Evolutionary conservation across 2,888 invertebrate genomes (phyloP), one percentile per base, ranked within the genome.

Genomic region (Prosopocoilus inquinatus): DNA sequence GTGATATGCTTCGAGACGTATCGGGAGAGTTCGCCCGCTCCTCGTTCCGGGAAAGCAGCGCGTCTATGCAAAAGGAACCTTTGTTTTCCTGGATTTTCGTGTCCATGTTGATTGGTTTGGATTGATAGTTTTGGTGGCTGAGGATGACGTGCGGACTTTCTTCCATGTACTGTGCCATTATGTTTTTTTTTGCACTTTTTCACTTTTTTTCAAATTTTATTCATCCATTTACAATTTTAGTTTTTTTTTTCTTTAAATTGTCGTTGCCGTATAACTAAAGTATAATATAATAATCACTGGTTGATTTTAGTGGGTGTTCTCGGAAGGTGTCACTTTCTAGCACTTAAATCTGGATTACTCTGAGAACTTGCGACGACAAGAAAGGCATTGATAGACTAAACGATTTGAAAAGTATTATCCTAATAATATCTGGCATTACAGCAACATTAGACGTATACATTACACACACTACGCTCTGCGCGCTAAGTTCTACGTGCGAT

Each of bases 51-150:
- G 92, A 91, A 2, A 95, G 76, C 2, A 95, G 76, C 0, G 94
- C 94, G 70, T 95, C 95, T 63, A 95, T 95, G 71, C 94, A 93
- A 71, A 95, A 95, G 0, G 94, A 93, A 49, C 90, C 72, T 63
- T 78, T 78, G 53, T 67, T 73, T 61, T 76, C 76, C 54, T 72
- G 74, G 13, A 76, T 66, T 64, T 76, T 76, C n/a, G 76, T 75
- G 57, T 75, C 75, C 73, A 76, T 74, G 54, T 70, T 71, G n/a
- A 70, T 12, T 2, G 69, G 69, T 56, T 70, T 70, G 32, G 65
- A 61, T 57, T 73, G 62, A 33, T 63, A 61, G 28, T 50, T 43
- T 12, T 69, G 62, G 34, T 63, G 66, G 53, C 65, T 64, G 36
- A 60, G 59, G 32, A 67, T 67, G 57, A 71, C 50, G 47, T 70